Conservation (phyloP, 2,797 vertebrate species). For the Denticeps clupeoides region DNA sequence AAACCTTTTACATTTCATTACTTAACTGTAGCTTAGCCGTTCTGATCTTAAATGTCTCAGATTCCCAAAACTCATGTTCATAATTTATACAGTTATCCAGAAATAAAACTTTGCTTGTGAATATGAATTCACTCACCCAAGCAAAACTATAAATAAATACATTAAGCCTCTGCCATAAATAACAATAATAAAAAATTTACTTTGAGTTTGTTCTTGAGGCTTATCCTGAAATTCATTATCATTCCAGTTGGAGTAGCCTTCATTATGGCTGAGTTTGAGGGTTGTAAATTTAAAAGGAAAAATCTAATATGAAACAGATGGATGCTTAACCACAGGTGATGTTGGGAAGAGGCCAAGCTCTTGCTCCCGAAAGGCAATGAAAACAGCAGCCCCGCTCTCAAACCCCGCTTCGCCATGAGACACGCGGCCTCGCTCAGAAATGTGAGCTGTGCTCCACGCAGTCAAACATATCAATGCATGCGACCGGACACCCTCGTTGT, state of each 20-base stretch:
- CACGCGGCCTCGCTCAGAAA: slow-evolving; percentile 37
- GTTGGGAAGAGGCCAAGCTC: slow-evolving; percentile 38
- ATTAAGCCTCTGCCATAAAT: slow-evolving; percentile 53
- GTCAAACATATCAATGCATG: slow-evolving; percentile 34
- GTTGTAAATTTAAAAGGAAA: slow-evolving; percentile 54
- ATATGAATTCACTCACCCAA: too few relatives aligned
- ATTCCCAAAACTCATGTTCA: too few relatives aligned
- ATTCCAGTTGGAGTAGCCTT: slow-evolving; percentile 50
- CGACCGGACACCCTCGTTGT: slow-evolving; percentile 27
- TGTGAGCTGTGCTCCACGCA: slow-evolving; percentile 28
- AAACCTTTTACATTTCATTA: too few relatives aligned
- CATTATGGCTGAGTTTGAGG: slow-evolving; percentile 34
- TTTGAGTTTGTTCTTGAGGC: slow-evolving; percentile 44
- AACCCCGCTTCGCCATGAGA: too few relatives aligned
- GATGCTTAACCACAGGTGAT: slow-evolving; percentile 64
- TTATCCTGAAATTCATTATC: slow-evolving; percentile 60
- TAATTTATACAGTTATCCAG: too few relatives aligned
- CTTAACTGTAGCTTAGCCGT: too few relatives aligned
- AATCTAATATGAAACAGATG: slow-evolving; percentile 63
- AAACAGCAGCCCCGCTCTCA: slow-evolving; percentile 19
- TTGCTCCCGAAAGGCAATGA: slow-evolving; percentile 31
- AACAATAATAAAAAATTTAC: not conserved
- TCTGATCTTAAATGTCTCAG: slow-evolving; percentile 1
- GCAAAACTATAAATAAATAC: slow-evolving; percentile 51
- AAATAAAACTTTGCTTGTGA: too few relatives aligned